Percentiles rank a stretch among this genome's conserved stretches.
Conservation (phyloP, 2,888 invertebrate genomes). For the Leptinotarsa tumamoca region DNA sequence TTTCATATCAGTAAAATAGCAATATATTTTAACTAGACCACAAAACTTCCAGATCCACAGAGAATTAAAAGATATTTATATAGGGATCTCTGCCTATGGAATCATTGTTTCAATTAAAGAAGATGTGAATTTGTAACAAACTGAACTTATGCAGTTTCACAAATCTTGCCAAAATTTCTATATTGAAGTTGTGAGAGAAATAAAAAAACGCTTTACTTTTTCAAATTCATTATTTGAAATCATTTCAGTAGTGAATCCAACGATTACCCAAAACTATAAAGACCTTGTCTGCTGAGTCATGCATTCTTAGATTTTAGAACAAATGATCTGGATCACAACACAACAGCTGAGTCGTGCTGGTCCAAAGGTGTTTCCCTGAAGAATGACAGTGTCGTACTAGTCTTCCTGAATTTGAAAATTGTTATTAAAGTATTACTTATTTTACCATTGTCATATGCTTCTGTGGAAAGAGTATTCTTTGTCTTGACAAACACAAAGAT, state of each 20-base stretch:
- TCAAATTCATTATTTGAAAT: neutral
- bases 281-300: neutral
- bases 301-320: constrained; percentile 7
- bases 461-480: constrained; percentile 24
- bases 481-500: constrained; percentile 22
- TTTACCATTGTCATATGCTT: constrained; percentile 26
- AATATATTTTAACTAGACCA: constrained; percentile 25
- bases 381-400: neutral
- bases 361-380: neutral
- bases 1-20: constrained; percentile 8
- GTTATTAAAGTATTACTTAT: constrained; percentile 17
- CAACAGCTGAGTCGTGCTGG: neutral
- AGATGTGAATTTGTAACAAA: neutral
- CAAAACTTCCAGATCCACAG: constrained; percentile 28
- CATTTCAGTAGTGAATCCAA: neutral
- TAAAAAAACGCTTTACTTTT: neutral
- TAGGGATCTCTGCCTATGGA: neutral
- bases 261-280: neutral
- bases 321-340: neutral
- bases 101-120: neutral
- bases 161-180: constrained; percentile 12
- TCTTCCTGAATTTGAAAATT: constrained; percentile 19
- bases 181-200: constrained; percentile 1
- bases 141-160: neutral
- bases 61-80: constrained; percentile 43